Conservation (phyloP, 1,140 invertebrate species). For the Trichonephila clavata region DNA sequence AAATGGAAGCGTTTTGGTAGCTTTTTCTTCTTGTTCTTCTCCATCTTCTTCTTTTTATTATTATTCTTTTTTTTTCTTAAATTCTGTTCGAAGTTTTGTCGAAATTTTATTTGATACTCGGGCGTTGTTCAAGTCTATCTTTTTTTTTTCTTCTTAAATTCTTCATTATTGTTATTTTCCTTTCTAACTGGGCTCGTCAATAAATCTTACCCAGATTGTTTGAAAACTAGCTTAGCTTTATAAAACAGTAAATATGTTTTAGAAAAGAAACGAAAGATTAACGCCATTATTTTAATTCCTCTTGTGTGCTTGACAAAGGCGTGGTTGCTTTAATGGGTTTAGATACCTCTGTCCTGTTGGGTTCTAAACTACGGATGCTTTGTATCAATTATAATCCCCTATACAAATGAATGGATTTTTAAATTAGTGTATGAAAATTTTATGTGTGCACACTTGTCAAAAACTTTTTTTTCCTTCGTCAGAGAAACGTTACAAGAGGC, state of each 20-base stretch:
- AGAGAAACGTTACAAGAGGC: neutral
- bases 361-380: conserved; percentile 28
- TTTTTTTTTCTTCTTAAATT: neutral
- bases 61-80: neutral
- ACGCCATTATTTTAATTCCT: conserved; percentile 74
- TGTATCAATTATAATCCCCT: conserved; percentile 74
- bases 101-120: conserved; percentile 75
- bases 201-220: conserved; percentile 75
- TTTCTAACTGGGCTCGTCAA: conserved; percentile 42
- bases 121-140: conserved; percentile 32
- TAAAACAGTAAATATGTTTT: conserved; percentile 75
- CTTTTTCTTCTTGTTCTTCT: neutral
- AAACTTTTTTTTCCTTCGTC: neutral
- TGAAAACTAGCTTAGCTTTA: conserved; percentile 75
- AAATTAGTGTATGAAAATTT: conserved; percentile 26
- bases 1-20: conserved; percentile 58
- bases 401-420: conserved; percentile 45
- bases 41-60: neutral
- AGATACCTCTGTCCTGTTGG: conserved; percentile 14
- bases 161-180: neutral
- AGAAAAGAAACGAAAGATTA: conserved; percentile 65
- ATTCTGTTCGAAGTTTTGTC: conserved; percentile 51
- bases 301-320: conserved; percentile 65
- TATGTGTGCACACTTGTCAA: conserved; percentile 29
- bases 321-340: conserved; percentile 65